These are phyloP conservation scores for Caenorhabditis imperialis DNA, from an alignment of 2,888 invertebrate species.

Conservation along the genomic window DNA sequence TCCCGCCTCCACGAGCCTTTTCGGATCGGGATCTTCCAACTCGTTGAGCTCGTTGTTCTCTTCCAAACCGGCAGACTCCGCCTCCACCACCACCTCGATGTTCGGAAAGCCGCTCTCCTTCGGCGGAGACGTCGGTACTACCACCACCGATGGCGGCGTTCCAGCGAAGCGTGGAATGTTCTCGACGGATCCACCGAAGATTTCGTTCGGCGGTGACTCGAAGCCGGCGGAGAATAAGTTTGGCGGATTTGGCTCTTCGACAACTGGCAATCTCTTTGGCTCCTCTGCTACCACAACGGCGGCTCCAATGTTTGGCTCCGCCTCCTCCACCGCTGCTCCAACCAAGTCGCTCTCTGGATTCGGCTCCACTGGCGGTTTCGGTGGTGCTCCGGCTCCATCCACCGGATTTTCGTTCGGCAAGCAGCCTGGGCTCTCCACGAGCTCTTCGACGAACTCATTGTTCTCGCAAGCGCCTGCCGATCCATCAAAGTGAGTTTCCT, in stretches of 20 bases:
- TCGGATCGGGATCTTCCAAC: neutral
- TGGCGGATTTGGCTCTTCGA: slow-evolving; percentile 36
- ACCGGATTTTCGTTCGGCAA: slow-evolving; percentile 12
- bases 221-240: slow-evolving; percentile 10
- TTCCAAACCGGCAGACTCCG: neutral
- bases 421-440: slow-evolving; percentile 40
- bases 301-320: neutral
- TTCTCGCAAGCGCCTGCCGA: slow-evolving; percentile 24
- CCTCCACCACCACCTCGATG: neutral
- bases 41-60: neutral
- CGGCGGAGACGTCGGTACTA: slow-evolving; percentile 22
- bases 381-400: slow-evolving; percentile 6
- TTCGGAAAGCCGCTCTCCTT: neutral
- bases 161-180: neutral
- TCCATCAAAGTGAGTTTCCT: slow-evolving; percentile 37
- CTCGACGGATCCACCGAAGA: neutral
- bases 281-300: slow-evolving; percentile 8
- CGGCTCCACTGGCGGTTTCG: slow-evolving; percentile 7
- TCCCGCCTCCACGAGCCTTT: neutral
- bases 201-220: slow-evolving; percentile 9
- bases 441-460: slow-evolving; percentile 47
- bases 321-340: neutral
- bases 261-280: neutral
- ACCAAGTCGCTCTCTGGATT: neutral
- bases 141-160: slow-evolving; percentile 18